Evolutionary conservation across 2,797 vertebrate species (phyloP), one percentile per base, ranked within the genome.

Genomic region (Periparus ater): DNA sequence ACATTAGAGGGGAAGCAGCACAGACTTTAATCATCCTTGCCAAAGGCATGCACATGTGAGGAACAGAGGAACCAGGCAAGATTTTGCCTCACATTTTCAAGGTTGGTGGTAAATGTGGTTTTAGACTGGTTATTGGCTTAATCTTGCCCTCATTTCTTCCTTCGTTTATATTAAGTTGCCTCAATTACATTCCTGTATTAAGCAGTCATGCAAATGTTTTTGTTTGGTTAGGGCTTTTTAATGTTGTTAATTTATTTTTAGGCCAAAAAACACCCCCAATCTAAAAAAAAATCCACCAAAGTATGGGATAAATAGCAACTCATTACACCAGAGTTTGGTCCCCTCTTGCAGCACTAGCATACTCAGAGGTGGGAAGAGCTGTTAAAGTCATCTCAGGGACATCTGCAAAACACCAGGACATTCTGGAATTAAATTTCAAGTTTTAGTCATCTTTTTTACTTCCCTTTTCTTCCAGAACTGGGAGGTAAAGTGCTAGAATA

Each of bases 1-100:
- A 79, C 83, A 36, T 91, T 80, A 79, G 51, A 90, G 62, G 30
- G 85, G 94, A 95, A 96, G 85, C 87, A 92, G 86, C 66, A 95
- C 77, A 88, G 90, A 86, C 95, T 95, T 95, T 77, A 92, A 94
- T 92, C 91, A 89, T 67, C 79, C 62, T 77, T 71, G 91, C 80
- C 67, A 92, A 88, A 93, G 75, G 76, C 71, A 73, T 3, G 20
- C 74, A 91, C 70, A 62, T 11, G 51, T 44, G 53, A 84, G 50
- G 62, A 86, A 68, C 36, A 77, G 50, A 79, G 70, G 26, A 88
- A 62, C 61, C 71, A 68, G 68, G 90, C 36, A 87, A 63, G 50
- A 45, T 47, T 79, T 58, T 53, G 15, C 58, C 65, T 95, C 50
- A 58, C 2, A 27, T 61, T 48, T 30, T 76, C 84, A 61, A 85